A percentile compares a stretch with the other conserved stretches of the same genome.
phyloP scores from a whole-genome alignment of 2,797 vertebrate genomes.

The Cichlasoma orientale region DNA sequence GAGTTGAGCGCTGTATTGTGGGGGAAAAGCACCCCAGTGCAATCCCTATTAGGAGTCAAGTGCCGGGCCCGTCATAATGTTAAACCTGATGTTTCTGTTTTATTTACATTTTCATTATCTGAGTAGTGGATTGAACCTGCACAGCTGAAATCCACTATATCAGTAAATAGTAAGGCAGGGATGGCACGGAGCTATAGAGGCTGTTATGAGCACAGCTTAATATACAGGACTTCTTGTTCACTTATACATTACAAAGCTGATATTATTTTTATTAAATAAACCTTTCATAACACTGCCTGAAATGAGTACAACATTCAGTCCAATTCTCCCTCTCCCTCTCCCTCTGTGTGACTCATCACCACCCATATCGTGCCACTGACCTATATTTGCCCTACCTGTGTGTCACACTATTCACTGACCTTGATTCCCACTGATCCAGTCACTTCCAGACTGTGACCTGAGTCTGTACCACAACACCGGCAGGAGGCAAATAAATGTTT shows the following conservation, averaged over 20 bases:
- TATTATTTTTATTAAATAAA: constrained; percentile 4
- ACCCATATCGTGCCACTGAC: constrained; percentile 52
- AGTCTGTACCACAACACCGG: constrained; percentile 22
- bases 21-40: constrained; percentile 26
- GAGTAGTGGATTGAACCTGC: constrained; percentile 18
- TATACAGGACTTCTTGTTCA: background rate
- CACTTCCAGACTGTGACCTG: constrained; percentile 44
- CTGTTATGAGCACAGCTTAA: background rate
- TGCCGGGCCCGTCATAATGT: constrained; percentile 48
- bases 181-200: background rate
- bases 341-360: constrained; percentile 62
- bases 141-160: constrained; percentile 8
- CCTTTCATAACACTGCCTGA: background rate
- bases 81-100: constrained; percentile 54
- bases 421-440: constrained; percentile 60
- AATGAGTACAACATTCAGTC: background rate
- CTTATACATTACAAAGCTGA: background rate
- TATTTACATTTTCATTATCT: constrained; percentile 38
- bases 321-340: background rate
- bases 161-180: background rate
- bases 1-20: constrained; percentile 41
- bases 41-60: constrained; percentile 54
- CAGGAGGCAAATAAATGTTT: constrained; percentile 3
- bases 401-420: constrained; percentile 58
- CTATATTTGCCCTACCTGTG: constrained; percentile 71